Evolutionary conservation across 1,140 invertebrate genomes (phyloP).

Genomic region (Drosophila aff.): DNA sequence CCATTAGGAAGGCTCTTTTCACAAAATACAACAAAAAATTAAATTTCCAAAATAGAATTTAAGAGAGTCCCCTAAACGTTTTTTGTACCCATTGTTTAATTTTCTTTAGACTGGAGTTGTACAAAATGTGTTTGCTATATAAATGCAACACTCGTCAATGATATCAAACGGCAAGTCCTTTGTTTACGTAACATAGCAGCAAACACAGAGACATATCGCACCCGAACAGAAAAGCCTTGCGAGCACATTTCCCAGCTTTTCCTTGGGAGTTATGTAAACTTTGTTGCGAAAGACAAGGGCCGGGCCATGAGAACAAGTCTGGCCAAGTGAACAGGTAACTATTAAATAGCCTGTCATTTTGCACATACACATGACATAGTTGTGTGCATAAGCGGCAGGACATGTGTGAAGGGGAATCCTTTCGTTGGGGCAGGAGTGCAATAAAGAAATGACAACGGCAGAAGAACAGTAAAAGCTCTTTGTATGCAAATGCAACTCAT

Average conservation of each 20-base stretch:
- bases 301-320: slow-evolving; percentile 7
- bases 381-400: slow-evolving; percentile 33
- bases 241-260: slow-evolving; percentile 34
- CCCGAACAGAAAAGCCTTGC: slow-evolving; percentile 13
- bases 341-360: slow-evolving; percentile 53
- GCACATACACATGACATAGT: slow-evolving; percentile 18
- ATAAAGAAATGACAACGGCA: slow-evolving; percentile 59
- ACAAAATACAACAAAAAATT: not conserved
- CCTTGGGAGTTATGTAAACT: slow-evolving; percentile 37
- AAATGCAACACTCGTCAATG: slow-evolving; percentile 28
- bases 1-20: not conserved
- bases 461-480: slow-evolving; percentile 66
- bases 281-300: slow-evolving; percentile 36
- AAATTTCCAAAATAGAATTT: not conserved
- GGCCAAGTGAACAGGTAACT: slow-evolving; percentile 49
- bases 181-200: slow-evolving; percentile 19
- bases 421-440: slow-evolving; percentile 33
- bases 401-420: slow-evolving; percentile 17
- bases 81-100: not conserved
- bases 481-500: slow-evolving; percentile 69
- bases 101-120: not conserved
- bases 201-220: slow-evolving; percentile 10
- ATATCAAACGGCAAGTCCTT: slow-evolving; percentile 10
- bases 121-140: slow-evolving; percentile 12
- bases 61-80: not conserved